A percentile compares a stretch with the other conserved stretches of the same genome.
Evolutionary conservation across 2,797 vertebrate genomes (phyloP).

Genomic region (Tarsius wallacei): DNA sequence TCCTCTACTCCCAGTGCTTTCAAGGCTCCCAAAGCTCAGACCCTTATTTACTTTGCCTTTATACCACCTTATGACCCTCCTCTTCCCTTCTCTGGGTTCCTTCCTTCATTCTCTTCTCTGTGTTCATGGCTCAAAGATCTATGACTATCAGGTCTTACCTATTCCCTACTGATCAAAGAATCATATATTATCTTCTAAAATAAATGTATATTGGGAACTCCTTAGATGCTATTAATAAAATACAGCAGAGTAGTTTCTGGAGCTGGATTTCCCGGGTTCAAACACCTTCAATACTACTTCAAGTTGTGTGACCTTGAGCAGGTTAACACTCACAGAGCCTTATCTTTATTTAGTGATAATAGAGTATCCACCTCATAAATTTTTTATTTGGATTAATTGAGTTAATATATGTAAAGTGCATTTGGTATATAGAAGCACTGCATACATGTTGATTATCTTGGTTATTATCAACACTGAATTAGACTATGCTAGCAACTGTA

Average conservation of each 20-base stretch:
- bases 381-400: conserved; percentile 16
- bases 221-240: neutral
- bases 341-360: neutral
- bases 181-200: neutral
- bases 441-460: neutral
- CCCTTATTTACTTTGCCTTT: neutral
- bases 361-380: neutral
- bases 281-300: neutral
- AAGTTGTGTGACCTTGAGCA: neutral
- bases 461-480: neutral
- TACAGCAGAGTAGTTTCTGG: neutral
- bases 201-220: neutral
- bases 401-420: neutral
- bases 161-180: neutral
- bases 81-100: neutral
- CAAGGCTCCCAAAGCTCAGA: neutral
- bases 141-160: neutral
- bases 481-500: neutral
- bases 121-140: neutral
- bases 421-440: neutral
- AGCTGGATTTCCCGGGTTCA: neutral
- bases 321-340: neutral
- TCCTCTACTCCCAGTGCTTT: neutral
- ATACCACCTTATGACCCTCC: neutral
- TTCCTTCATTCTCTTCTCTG: neutral